Conservation (phyloP, 2,797 vertebrate genomes). For the Crocidura indochinensis region DNA sequence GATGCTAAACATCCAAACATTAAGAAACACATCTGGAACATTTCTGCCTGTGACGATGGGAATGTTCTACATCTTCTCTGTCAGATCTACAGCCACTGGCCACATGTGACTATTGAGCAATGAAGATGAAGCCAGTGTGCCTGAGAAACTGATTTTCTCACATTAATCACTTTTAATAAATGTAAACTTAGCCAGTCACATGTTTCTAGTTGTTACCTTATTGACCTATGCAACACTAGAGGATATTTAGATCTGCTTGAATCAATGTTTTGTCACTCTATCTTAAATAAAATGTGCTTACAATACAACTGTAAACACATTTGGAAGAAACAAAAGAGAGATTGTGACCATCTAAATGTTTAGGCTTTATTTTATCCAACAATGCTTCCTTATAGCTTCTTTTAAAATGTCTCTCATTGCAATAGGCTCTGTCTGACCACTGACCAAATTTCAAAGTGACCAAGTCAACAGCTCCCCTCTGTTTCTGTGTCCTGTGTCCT, state of each 20-base stretch:
- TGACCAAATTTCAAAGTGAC: not conserved
- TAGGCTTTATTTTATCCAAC: constrained; percentile 5
- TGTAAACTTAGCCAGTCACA: not conserved
- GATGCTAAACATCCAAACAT: not conserved
- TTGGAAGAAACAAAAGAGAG: constrained; percentile 17
- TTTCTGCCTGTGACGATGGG: not conserved
- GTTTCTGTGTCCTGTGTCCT: not conserved
- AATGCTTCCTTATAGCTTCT: not conserved
- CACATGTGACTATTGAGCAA: not conserved
- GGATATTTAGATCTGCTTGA: not conserved
- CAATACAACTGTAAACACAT: not conserved
- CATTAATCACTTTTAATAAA: constrained; percentile 9
- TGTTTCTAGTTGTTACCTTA: not conserved
- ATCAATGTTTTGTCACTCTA: not conserved
- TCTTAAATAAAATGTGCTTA: not conserved
- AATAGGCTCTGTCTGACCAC: not conserved
- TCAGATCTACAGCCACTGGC: not conserved
- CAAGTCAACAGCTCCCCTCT: not conserved
- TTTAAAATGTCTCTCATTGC: not conserved
- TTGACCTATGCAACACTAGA: not conserved
- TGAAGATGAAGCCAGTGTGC: not conserved
- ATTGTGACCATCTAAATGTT: not conserved
- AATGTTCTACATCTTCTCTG: not conserved
- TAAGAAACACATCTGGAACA: not conserved
- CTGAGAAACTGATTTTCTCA: not conserved